Base-by-base conservation (phyloP, 2,113 vertebrate genomes). In the Anoura caudifer region DNA sequence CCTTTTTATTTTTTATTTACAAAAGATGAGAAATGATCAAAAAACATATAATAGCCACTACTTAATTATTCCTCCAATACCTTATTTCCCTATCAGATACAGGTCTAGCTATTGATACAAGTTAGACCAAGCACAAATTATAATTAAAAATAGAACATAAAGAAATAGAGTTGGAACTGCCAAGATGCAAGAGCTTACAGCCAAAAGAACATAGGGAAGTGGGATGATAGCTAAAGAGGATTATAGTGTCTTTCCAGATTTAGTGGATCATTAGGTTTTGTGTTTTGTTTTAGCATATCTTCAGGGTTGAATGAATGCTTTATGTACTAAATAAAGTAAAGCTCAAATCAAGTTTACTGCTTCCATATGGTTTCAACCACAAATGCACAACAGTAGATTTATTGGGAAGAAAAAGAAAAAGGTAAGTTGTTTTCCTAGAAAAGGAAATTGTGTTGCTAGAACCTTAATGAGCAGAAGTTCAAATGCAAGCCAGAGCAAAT, bases 241-340 rank as follows among this genome's bases (percentile, higher is more conserved):
- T 77, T 77, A 45, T 43, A 76, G 76, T 36, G 45, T 17, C 63
- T 90, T 91, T 90, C 59, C 36, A 2, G 14, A 50, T 82, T 89
- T 47, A 38, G 52, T 45, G 28, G 50, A 43, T 87, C 76, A 85
- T 83, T 87, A 52, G 33, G 70, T 83, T 95, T 85, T 91, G 45
- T 90, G 52, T 86, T 97, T 94, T 92, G 56, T 90, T 97, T 95
- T 81, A 91, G 79, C 59, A 54, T 52, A 77, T 87, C 87, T 87
- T 96, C 90, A 87, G 75, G 87, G 59, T 41, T 97, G 80, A 97
- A 93, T 69, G 76, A 90, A 94, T 81, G 45, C 31, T 93, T 72
- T 93, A 41, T 86, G 50, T 75, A 59, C 38, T 90, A 93, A 95
- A 83, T 17, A 87, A 61, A 88, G 26, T 20, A 91, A 75, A 93